Conservation (phyloP, 2,797 vertebrate species). For the Muscicapa comitata region DNA sequence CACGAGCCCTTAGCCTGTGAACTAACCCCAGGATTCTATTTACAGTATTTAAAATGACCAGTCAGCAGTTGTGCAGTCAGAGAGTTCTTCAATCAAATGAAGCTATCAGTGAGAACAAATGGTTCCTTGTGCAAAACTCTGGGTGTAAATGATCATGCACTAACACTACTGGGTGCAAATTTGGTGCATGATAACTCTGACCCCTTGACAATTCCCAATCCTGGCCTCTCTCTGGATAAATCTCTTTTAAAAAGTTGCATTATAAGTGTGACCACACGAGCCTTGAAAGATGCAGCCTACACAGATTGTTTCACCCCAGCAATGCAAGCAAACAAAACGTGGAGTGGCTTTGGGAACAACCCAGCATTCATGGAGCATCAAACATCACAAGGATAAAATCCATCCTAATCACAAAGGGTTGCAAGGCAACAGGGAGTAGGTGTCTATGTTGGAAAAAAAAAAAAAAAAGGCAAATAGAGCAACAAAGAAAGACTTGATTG, state of each 20-base stretch:
- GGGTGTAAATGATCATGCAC: conserved; percentile 9
- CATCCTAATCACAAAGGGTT: conserved; percentile 47
- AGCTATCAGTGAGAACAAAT: background rate
- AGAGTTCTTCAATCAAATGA: background rate
- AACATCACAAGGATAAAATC: conserved; percentile 16
- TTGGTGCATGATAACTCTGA: background rate
- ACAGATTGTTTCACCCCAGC: conserved; percentile 10
- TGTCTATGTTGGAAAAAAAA: background rate
- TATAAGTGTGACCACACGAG: background rate
- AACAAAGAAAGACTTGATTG: conserved; percentile 28
- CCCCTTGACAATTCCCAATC: conserved; percentile 24
- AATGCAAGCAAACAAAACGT: background rate
- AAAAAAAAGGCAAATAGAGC: conserved; percentile 25
- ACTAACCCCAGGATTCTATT: background rate
- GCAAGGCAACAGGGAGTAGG: conserved; percentile 46
- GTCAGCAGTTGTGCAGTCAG: background rate
- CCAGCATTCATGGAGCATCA: background rate
- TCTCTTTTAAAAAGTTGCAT: background rate
- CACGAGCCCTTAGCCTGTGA: background rate
- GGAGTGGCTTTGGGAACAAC: conserved; percentile 39
- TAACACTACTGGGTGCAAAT: conserved; percentile 20
- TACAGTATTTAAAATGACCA: background rate
- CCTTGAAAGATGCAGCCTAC: conserved; percentile 10
- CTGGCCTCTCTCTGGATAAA: conserved; percentile 31
- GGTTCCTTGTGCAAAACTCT: conserved; percentile 30